Evolutionary conservation across 1,140 invertebrate genomes (phyloP).

Genomic region (Chrysomallon squamiferum): DNA sequence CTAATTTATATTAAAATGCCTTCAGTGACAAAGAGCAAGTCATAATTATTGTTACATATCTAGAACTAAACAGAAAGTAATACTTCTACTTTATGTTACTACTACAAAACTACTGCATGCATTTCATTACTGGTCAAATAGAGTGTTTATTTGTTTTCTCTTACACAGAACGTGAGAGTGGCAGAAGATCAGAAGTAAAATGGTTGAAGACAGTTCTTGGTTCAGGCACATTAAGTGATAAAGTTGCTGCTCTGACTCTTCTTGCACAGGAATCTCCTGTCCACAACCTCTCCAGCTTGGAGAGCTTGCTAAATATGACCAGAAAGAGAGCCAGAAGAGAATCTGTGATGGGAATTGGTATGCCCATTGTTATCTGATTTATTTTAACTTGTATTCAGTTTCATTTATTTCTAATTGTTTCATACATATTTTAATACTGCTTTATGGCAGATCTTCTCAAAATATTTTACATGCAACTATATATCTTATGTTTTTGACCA

Average conservation of each 20-base stretch:
- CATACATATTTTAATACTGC: not conserved
- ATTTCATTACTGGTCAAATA: no score
- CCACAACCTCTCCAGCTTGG: constrained; percentile 76
- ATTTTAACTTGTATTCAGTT: no score
- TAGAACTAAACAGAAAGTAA: no score
- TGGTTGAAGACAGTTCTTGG: constrained; percentile 84
- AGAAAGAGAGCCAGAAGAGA: constrained; percentile 83
- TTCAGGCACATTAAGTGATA: constrained; percentile 83
- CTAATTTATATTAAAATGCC: no score
- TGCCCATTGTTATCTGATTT: no score
- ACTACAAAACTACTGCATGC: no score
- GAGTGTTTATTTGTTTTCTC: constrained; percentile 4
- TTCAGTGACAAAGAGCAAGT: no score
- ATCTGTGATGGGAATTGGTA: constrained; percentile 72
- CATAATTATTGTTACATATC: no score
- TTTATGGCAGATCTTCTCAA: not conserved
- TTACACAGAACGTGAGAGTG: constrained; percentile 47
- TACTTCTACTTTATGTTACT: no score
- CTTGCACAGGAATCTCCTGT: constrained; percentile 85
- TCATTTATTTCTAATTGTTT: not conserved
- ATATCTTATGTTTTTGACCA: constrained; percentile 5
- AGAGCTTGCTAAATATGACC: constrained; percentile 78
- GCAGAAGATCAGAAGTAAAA: constrained; percentile 60
- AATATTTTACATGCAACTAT: constrained; percentile 23
- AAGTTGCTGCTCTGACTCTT: constrained; percentile 83